These are phyloP conservation scores for Agriopis aurantiaria DNA, from an alignment of 2,888 invertebrate species.

Conservation along the genomic window DNA sequence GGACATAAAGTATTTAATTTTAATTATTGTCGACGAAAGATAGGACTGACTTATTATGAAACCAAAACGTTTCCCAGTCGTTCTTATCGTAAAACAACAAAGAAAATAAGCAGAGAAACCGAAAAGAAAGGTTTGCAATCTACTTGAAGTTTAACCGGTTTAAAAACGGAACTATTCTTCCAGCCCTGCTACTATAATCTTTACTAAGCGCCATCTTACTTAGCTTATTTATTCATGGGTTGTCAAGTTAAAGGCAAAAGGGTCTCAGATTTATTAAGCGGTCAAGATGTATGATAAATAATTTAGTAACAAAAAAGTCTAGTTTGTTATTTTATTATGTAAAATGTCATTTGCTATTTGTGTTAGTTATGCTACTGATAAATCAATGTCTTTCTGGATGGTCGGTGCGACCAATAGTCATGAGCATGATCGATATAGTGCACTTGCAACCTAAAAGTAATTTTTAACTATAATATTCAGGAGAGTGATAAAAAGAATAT, in stretches of 20 bases:
- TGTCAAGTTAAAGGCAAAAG: conserved; percentile 37
- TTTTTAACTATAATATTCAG: neutral
- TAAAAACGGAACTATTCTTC: too few relatives aligned
- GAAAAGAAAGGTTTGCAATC: too few relatives aligned
- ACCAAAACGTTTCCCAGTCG: too few relatives aligned
- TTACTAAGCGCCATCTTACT: conserved; percentile 20
- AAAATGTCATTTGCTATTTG: neutral
- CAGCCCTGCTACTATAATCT: neutral
- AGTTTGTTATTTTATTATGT: too few relatives aligned
- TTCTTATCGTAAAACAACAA: too few relatives aligned
- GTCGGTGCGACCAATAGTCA: neutral
- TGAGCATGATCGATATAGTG: neutral
- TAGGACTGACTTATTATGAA: too few relatives aligned
- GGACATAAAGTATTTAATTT: too few relatives aligned
- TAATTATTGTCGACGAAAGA: too few relatives aligned
- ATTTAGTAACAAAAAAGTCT: too few relatives aligned
- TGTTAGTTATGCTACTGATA: neutral
- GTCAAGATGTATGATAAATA: conserved; percentile 28
- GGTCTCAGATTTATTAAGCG: conserved; percentile 47
- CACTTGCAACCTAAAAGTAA: neutral
- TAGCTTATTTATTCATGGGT: conserved; percentile 43
- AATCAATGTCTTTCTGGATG: neutral
- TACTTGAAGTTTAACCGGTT: too few relatives aligned
- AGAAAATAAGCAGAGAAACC: too few relatives aligned
- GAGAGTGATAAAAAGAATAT: neutral